Base-by-base conservation (phyloP, 2,797 vertebrate species). In the Leptatherina wallacei region DNA sequence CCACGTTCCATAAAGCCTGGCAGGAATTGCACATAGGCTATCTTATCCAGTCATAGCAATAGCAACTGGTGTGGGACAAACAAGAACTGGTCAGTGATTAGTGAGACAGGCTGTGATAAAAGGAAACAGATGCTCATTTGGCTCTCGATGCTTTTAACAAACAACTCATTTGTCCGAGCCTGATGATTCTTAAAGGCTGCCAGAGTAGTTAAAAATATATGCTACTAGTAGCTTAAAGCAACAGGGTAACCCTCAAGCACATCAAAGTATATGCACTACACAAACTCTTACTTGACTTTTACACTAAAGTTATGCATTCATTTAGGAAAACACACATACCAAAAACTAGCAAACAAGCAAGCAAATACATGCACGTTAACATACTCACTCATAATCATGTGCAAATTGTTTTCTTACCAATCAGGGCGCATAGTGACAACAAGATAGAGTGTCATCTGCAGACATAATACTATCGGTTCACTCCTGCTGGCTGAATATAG, bases 361-460 rank as follows among this genome's bases (percentile, higher is more conserved):
- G 61, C 29, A 40, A 16, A 65, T n/a, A 61, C 35, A 59, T n/a
- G 27, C 6, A 40, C 32, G 30, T 10, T 54, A 11, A 44, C 55
- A 27, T 3, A 64, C 12, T 61, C 4, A 54, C 52, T 36, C 20
- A 71, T 49, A 72, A 62, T 35, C 9, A 61, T 61, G 59, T 27
- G 54, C 44, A 56, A 59, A 65, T 11, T 2, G 55, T 24, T 63
- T 61, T 78, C 49, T 0, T 75, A 78, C 79, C 84, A 91, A 67
- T 38, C 69, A 89, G 78, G 81, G 75, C 10, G 42, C 79, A 86
- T 82, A 86, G 86, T 81, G 83, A 81, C 62, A 93, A 91, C 88
- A 83, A 81, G 81, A 70, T 69, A 77, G 78, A 49, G 72, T 66
- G 67, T 82, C 73, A 67, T 82, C 81, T 88, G 66, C 78, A 82